Evolutionary conservation across 2,113 vertebrate species (phyloP).

Genomic region (Chionis minor): DNA sequence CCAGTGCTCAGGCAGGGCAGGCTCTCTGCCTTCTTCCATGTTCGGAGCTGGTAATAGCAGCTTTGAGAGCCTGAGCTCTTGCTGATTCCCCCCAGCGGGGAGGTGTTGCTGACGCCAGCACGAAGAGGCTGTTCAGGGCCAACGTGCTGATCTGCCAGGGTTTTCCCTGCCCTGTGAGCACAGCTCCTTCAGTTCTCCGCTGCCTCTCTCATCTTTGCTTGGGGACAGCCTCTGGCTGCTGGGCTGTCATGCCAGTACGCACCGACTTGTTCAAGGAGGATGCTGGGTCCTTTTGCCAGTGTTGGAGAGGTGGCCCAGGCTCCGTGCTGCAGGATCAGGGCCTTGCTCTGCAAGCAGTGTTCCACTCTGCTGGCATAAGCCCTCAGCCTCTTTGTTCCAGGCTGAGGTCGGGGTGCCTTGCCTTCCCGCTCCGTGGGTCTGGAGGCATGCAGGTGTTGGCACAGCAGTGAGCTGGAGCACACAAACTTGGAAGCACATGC

Average conservation of each 20-base stretch:
- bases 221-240: neutral
- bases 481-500: neutral
- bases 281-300: neutral
- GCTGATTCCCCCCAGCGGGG: neutral
- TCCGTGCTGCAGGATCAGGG: neutral
- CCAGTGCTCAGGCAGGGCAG: neutral
- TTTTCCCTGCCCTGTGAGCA: neutral
- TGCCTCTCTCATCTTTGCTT: neutral
- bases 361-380: neutral
- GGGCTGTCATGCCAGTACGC: neutral
- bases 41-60: neutral
- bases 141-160: neutral
- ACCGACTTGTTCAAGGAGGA: neutral
- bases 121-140: neutral
- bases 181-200: neutral
- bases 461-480: neutral
- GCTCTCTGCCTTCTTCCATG: neutral
- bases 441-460: neutral
- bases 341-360: neutral
- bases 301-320: neutral
- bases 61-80: neutral
- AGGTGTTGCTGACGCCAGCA: neutral
- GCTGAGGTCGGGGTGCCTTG: neutral
- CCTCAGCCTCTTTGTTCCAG: neutral
- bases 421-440: neutral